Evolutionary conservation across 2,797 vertebrate genomes (phyloP).

Genomic region (Champsocephalus esox): DNA sequence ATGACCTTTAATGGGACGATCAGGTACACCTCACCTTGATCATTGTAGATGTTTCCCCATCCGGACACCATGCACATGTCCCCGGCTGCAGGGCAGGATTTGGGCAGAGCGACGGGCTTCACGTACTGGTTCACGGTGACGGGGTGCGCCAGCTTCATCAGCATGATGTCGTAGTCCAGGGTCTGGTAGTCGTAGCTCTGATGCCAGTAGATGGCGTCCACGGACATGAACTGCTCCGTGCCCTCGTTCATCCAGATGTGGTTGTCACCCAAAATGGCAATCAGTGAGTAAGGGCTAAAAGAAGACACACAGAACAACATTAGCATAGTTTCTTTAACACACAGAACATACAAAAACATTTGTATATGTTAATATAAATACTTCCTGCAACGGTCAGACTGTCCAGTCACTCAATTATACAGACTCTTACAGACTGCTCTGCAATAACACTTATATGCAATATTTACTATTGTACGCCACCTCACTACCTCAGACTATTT

Average conservation of each 20-base stretch:
- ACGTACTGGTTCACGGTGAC: conserved; percentile 69
- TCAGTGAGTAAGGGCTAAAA: conserved; percentile 69
- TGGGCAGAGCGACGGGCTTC: conserved; percentile 76
- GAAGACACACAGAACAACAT: background rate
- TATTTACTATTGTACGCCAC: too few species aligned
- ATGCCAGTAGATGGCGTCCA: conserved; percentile 84
- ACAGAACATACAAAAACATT: background rate
- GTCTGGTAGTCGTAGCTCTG: conserved; percentile 79
- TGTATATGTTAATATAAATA: background rate
- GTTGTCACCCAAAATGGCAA: conserved; percentile 79
- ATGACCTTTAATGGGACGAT: background rate
- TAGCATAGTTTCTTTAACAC: background rate
- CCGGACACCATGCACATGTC: conserved; percentile 81
- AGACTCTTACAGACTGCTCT: too few species aligned
- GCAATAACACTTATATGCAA: too few species aligned
- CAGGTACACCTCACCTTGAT: conserved; percentile 64
- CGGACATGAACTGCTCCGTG: conserved; percentile 81
- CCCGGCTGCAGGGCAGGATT: conserved; percentile 68
- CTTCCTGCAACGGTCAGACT: too few species aligned
- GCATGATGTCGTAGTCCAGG: conserved; percentile 84
- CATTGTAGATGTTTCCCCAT: conserved; percentile 83
- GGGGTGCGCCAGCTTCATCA: conserved; percentile 78
- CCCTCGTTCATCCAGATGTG: conserved; percentile 80
- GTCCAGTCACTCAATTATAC: too few species aligned
- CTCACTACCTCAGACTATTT: too few species aligned